Evolutionary conservation across 2,888 invertebrate genomes (phyloP), one percentile per base, ranked within the genome.

Genomic region (Agrotis puta): DNA sequence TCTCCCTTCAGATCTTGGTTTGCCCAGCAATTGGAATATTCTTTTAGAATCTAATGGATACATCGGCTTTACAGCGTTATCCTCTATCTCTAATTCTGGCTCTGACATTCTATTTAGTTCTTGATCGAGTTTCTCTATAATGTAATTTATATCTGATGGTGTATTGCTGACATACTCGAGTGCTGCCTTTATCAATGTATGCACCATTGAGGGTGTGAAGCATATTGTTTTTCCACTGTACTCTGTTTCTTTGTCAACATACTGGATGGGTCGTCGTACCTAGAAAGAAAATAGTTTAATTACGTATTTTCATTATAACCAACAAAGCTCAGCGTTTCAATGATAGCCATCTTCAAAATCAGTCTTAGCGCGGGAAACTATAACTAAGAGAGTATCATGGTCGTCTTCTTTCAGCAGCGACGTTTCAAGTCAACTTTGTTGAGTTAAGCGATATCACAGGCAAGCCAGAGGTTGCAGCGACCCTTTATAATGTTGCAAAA

Each of bases 41-140:
- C 45, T 14, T 67, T 61, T 64, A 45, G 80, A 79, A 33, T 83
- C 79, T 72, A 85, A 59, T 33, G 82, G 71, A 33, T 79, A 64
- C 16, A 48, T 6, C 7, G 76, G 64, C 54, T 54, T 62, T 20
- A 66, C 18, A 18, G 43, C 16, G 20, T 50, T 56, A 2, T 77
- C 81, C 18, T 66, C 68, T n/a, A 56, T 24, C 50, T 39, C 39
- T 39, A 50, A 45, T 18, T 50, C 58, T 0, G 9, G 16, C 27
- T 64, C 65, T 59, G 58, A 16, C 22, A 66, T 53, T 59, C 27
- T 77, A 27, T 66, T 59, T 24, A 81, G 7, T 58, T 81, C 77
- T 77, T 57, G 63, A 59, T 74, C 72, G 39, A 71, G 56, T 56
- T 69, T 58, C 16, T 70, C 47, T 39, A 82, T 20, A 58, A 82